Base-by-base conservation (phyloP, 2,888 invertebrate genomes). In the Andrena hattorfiana region DNA sequence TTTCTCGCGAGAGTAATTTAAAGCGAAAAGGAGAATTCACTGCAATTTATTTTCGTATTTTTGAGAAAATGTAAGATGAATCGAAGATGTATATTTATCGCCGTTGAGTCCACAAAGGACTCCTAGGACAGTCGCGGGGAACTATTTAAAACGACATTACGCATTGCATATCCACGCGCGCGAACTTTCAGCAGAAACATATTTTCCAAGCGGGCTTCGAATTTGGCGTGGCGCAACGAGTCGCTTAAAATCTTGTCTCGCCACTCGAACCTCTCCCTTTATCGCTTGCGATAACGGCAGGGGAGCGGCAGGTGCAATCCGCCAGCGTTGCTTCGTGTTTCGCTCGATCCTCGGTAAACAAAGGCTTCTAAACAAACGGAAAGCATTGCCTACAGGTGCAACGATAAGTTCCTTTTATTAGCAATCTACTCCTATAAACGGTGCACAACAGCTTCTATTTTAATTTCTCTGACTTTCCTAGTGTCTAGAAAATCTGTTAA, bases 61-160 rank as follows among this genome's bases (percentile, higher is more conserved):
- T 26, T 8, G 7, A 49, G 20, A 62, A 48, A 6, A n/a, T 30
- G 54, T n/a, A n/a, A 20, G 26, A 32, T 42, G 77, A 51, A 56
- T 64, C 28, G 49, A 30, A n/a, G 13, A 60, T 51, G 30, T 35
- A 35, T 79, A 26, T 63, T 81, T 68, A 72, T 68, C 64, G 68
- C 30, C 32, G 69, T 69, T 72, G 35, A 23, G 28, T 30, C 23
- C 49, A 23, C 59, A 16, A n/a, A 69, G 63, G 71, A 48, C 64
- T 72, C 63, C 63, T 56, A 30, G 64, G 49, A 74, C 35, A 30
- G 23, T 28, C 49, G 42, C 23, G 32, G 20, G 5, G 35, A 48
- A 66, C 80, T 80, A 80, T 81, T 80, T 81, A 66, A 70, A 81
- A 81, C 64, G 51, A 64, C 64, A 81, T 76, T 80, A 68, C 76